Evolutionary conservation across 1,140 invertebrate genomes (phyloP).

Genomic region (Pogonomyrmex barbatus): DNA sequence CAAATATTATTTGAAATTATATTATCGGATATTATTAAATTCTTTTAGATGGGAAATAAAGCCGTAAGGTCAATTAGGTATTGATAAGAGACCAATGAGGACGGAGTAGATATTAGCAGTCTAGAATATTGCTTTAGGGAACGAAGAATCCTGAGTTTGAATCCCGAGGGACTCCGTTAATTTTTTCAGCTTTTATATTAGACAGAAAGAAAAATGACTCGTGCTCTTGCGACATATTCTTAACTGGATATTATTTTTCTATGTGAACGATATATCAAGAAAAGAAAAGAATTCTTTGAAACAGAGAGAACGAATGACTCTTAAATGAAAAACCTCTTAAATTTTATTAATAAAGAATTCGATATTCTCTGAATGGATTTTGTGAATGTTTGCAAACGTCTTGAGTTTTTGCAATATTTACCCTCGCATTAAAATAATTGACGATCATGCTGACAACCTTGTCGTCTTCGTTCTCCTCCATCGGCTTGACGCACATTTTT

Average conservation of each 20-base stretch:
- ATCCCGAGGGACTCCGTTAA: too few relatives aligned
- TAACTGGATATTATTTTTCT: too few relatives aligned
- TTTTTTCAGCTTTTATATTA: too few relatives aligned
- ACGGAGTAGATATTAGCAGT: too few relatives aligned
- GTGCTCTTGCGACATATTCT: too few relatives aligned
- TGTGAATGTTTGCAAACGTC: not conserved
- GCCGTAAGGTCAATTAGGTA: too few relatives aligned
- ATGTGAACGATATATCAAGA: not conserved
- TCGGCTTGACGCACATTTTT: conserved; percentile 80
- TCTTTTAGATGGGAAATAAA: too few relatives aligned
- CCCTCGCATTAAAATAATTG: conserved; percentile 83
- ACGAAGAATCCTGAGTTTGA: too few relatives aligned
- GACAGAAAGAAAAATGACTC: not conserved
- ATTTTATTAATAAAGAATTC: not conserved
- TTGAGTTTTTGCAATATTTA: conserved; percentile 75
- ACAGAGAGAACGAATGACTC: not conserved
- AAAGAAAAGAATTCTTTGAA: not conserved
- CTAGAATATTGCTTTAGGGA: too few relatives aligned
- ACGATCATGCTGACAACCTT: conserved; percentile 83
- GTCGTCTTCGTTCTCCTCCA: conserved; percentile 81
- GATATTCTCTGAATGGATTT: not conserved
- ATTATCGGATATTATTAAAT: too few relatives aligned
- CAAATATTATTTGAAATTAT: not conserved
- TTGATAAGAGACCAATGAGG: too few relatives aligned
- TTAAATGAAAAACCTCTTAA: not conserved